These are phyloP conservation scores for Conomelus anceps DNA, from an alignment of 2,888 invertebrate genomes.

Conservation along the genomic window DNA sequence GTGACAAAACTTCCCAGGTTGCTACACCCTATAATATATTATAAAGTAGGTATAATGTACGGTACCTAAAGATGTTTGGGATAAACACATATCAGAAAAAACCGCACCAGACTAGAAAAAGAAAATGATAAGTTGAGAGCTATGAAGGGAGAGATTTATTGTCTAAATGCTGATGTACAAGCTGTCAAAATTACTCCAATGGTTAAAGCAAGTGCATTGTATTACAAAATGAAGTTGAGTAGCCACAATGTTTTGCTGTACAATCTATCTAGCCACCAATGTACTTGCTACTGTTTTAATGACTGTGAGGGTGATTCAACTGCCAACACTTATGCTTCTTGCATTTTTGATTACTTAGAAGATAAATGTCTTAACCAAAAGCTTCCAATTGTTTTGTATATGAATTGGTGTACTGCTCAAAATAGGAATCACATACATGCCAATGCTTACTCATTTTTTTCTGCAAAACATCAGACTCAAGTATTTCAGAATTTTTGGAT, in stretches of 20 bases:
- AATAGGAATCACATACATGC: constrained; percentile 35
- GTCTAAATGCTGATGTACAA: constrained; percentile 14
- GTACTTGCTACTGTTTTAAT: constrained; percentile 26
- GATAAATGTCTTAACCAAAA: constrained; percentile 10
- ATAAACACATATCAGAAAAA: neutral
- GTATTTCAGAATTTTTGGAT: constrained; percentile 37
- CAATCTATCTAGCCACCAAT: constrained; percentile 18
- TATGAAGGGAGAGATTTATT: constrained; percentile 2
- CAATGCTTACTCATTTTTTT: constrained; percentile 34
- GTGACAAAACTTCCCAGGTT: too few species aligned
- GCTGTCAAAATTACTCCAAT: constrained; percentile 1
- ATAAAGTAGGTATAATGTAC: too few species aligned
- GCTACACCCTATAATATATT: too few species aligned
- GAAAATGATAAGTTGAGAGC: constrained; percentile 17
- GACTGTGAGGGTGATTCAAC: constrained; percentile 23
- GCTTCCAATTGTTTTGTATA: constrained; percentile 33
- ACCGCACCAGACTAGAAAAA: constrained; percentile 7
- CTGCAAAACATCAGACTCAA: constrained; percentile 25
- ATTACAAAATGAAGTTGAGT: constrained; percentile 11
- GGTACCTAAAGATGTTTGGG: constrained; percentile 11
- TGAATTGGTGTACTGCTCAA: constrained; percentile 36
- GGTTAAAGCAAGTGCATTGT: neutral
- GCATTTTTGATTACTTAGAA: constrained; percentile 21
- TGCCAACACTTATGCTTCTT: constrained; percentile 23
- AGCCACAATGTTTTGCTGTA: constrained; percentile 12